Evolutionary conservation across 1,140 invertebrate species (phyloP), one percentile per base, ranked within the genome.

Genomic region (Leptestheria dahalacensis): DNA sequence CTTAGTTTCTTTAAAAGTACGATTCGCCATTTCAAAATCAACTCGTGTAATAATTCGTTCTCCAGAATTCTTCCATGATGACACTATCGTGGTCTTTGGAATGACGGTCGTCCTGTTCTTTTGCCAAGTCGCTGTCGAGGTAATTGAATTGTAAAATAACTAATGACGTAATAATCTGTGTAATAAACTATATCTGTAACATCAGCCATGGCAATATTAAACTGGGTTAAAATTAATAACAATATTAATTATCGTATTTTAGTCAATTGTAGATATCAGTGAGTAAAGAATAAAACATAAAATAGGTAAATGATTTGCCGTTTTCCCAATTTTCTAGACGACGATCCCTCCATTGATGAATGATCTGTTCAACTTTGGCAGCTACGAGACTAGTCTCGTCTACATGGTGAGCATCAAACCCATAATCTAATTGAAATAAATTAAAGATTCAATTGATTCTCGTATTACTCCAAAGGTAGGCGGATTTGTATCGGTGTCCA

Each of bases 21-120:
- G n/a, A n/a, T n/a, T n/a, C n/a, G n/a, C n/a, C n/a, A n/a, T n/a
- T n/a, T n/a, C n/a, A n/a, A n/a, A n/a, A 9, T 49, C 18, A 4
- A 3, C 3, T 9, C 23, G 24, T 41, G 21, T 50, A 41, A 52
- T 26, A 21, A 11, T 18, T 60, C 57, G 11, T 15, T 48, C 12
- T 55, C n/a, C 28, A 61, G 60, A 61, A 28, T 61, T 61, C n/a
- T 23, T 61, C 9, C 60, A 57, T 25, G 60, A 61, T 46, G 54
- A 61, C 25, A 29, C 52, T n/a, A 54, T 61, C 12, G 60, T 48
- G 10, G 20, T 61, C 18, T 48, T 56, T n/a, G 29, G 28, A 2
- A 57, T 61, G 33, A 59, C 46, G 9, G 28, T 20, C n/a, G 26
- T 49, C n/a, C 20, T 53, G 18, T 61, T 61, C 53, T 61, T 61